These are phyloP conservation scores for Phymastichus coffea DNA, from an alignment of 1,140 invertebrate species.

Conservation along the genomic window DNA sequence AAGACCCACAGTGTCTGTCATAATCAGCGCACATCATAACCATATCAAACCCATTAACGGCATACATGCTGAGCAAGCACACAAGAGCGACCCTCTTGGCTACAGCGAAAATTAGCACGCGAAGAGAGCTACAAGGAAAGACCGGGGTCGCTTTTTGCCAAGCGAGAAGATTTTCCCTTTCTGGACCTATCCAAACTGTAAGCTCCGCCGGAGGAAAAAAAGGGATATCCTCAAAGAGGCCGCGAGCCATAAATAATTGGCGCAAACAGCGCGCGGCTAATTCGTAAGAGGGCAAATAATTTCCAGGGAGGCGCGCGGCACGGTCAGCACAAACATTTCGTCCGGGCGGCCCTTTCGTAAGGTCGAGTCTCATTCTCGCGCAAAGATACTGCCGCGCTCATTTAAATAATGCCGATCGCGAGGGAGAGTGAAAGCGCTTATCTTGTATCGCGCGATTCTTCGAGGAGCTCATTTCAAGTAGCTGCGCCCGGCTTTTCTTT, in stretches of 20 bases:
- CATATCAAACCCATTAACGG: slow-evolving; percentile 15
- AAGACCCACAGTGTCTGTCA: neutral
- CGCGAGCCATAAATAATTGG: slow-evolving; percentile 25
- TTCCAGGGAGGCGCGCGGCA: too few species aligned
- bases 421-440: slow-evolving; percentile 7
- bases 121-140: slow-evolving; percentile 1
- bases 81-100: slow-evolving; percentile 10
- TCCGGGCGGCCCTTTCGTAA: too few species aligned
- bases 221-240: slow-evolving; percentile 17
- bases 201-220: neutral
- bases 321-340: too few species aligned
- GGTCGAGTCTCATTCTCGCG: too few species aligned
- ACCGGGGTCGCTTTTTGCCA: neutral
- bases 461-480: neutral
- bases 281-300: slow-evolving; percentile 31
- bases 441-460: slow-evolving; percentile 19
- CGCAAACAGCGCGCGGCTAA: slow-evolving; percentile 27
- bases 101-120: slow-evolving; percentile 17
- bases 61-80: slow-evolving; percentile 13
- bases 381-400: slow-evolving; percentile 46
- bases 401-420: slow-evolving; percentile 51
- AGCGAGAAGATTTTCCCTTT: slow-evolving; percentile 1
- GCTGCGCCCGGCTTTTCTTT: neutral
- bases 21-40: slow-evolving; percentile 19
- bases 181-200: too few species aligned